Conservation (phyloP, 2,888 invertebrate species). For the Fragum fragum region DNA sequence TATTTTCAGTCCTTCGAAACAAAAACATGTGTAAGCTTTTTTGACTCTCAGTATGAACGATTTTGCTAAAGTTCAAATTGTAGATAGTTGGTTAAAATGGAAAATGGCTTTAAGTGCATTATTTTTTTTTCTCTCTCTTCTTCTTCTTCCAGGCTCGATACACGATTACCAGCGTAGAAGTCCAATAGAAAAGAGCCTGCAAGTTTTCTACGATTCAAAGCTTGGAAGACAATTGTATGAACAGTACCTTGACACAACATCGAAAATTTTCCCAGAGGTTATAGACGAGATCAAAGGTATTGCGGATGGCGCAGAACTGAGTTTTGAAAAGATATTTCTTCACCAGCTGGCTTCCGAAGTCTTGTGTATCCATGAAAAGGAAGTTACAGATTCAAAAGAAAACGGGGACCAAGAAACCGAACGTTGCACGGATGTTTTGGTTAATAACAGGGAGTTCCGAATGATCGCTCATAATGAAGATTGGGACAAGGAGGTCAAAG, state of each 20-base stretch:
- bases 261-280: conserved; percentile 66
- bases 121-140: not conserved
- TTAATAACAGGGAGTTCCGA: conserved; percentile 58
- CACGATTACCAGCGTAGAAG: conserved; percentile 1
- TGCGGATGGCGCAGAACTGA: conserved; percentile 67
- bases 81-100: too few species aligned
- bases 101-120: too few species aligned
- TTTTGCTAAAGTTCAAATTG: too few species aligned
- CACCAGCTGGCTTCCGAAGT: conserved; percentile 66
- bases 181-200: not conserved
- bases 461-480: conserved; percentile 70
- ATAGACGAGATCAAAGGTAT: conserved; percentile 73
- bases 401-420: conserved; percentile 34
- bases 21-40: too few species aligned
- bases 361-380: conserved; percentile 32
- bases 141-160: not conserved
- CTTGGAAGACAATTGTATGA: conserved; percentile 57
- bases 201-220: conserved; percentile 49
- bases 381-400: conserved; percentile 5
- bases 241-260: conserved; percentile 55
- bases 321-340: conserved; percentile 70
- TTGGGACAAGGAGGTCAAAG: conserved; percentile 58
- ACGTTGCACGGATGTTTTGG: conserved; percentile 66
- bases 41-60: too few species aligned
- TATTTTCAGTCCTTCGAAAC: too few species aligned